These are phyloP conservation scores for Mesembrinibis cayennensis DNA, from an alignment of 2,113 vertebrate genomes.

Conservation along the genomic window DNA sequence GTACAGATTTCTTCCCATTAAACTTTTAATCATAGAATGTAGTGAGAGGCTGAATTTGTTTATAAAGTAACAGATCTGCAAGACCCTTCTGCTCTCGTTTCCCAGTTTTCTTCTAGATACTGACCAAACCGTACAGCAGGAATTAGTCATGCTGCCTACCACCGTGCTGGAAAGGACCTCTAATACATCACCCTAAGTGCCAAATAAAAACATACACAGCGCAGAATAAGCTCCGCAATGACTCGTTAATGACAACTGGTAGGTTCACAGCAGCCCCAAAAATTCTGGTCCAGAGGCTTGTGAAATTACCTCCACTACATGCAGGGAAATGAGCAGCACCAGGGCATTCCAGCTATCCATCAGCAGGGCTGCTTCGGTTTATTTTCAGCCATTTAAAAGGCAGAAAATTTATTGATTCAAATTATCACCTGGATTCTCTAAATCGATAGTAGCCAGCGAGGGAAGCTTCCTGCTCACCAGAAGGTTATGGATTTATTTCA, in stretches of 20 bases:
- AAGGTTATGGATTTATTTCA: not conserved
- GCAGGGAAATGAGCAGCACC: fast-evolving
- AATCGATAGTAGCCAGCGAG: not conserved
- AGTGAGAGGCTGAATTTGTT: not conserved
- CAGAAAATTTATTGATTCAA: not conserved
- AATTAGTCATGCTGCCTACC: not conserved
- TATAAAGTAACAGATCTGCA: not conserved
- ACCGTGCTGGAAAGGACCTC: not conserved
- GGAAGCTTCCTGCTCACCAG: not conserved
- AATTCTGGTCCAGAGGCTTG: not conserved
- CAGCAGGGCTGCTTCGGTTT: not conserved
- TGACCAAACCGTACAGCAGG: not conserved
- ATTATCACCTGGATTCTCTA: not conserved
- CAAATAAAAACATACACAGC: not conserved
- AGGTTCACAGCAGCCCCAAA: not conserved
- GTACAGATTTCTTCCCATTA: not conserved
- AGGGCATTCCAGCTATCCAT: not conserved
- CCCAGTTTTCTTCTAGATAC: not conserved
- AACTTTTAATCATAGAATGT: not conserved
- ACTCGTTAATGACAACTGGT: not conserved
- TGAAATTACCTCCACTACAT: not conserved
- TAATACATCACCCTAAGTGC: not conserved
- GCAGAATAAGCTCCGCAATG: not conserved
- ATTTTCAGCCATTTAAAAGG: not conserved
- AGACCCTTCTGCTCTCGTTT: not conserved